A percentile compares a stretch with the other conserved stretches of the same genome.
phyloP scores from a whole-genome alignment of 2,888 invertebrate genomes.

The Cheilosia vulpina region DNA sequence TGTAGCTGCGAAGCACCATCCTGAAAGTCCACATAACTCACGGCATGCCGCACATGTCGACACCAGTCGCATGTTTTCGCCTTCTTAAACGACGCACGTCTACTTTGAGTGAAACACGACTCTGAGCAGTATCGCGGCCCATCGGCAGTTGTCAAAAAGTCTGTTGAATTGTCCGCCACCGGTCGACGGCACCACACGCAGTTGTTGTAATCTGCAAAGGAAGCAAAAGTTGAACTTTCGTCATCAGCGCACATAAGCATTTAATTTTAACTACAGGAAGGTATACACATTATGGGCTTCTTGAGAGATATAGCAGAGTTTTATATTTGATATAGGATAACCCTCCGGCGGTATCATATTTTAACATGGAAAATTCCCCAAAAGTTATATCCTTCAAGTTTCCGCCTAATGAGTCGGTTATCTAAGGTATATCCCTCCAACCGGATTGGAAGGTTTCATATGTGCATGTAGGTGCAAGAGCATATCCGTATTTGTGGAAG shows the following conservation, averaged over 20 bases:
- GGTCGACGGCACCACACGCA: constrained; percentile 91
- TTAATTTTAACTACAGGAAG: not conserved
- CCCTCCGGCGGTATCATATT: constrained; percentile 9
- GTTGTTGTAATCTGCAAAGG: constrained; percentile 85
- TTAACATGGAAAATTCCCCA: constrained; percentile 13
- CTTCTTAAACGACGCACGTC: constrained; percentile 94
- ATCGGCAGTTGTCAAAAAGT: constrained; percentile 84
- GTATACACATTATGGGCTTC: constrained; percentile 8
- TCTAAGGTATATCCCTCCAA: constrained; percentile 2
- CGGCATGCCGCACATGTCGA: constrained; percentile 93
- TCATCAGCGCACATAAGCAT: constrained; percentile 18
- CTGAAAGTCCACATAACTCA: constrained; percentile 95
- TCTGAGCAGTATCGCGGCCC: constrained; percentile 89
- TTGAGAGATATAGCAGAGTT: not conserved
- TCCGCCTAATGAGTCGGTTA: constrained; percentile 46
- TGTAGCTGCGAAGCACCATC: constrained; percentile 96
- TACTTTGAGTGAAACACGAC: constrained; percentile 94
- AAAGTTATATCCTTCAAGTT: constrained; percentile 65
- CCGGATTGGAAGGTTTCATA: constrained; percentile 7
- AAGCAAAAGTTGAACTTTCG: constrained; percentile 57
- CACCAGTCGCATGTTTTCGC: constrained; percentile 98
- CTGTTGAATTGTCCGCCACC: constrained; percentile 85
- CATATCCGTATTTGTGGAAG: constrained; percentile 1
- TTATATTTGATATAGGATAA: constrained; percentile 40
- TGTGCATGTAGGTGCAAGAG: too few species aligned